Percentiles rank a stretch among this genome's conserved stretches.
phyloP scores from a whole-genome alignment of 2,113 vertebrate species.

The Gobio gobio region DNA sequence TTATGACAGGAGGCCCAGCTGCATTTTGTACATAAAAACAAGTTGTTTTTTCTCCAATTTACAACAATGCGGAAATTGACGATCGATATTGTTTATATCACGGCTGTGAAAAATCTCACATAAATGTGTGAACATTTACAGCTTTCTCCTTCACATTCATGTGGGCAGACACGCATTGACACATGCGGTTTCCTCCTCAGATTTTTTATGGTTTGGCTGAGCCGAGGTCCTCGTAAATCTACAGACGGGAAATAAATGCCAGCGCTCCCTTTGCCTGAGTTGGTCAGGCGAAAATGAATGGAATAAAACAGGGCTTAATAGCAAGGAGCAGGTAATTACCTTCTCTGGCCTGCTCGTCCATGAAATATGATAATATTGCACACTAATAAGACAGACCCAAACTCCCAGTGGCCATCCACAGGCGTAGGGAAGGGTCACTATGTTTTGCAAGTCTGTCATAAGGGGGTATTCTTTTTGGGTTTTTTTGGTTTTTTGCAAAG shows the following conservation, averaged over 20 bases:
- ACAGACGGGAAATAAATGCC: constrained; percentile 57
- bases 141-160: constrained; percentile 3
- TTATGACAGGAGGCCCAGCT: neutral
- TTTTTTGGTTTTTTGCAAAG: neutral
- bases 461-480: neutral
- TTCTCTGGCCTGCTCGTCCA: constrained; percentile 47
- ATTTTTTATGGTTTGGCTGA: constrained; percentile 49
- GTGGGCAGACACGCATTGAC: constrained; percentile 28
- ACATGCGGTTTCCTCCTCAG: constrained; percentile 23
- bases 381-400: constrained; percentile 56
- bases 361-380: constrained; percentile 67
- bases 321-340: constrained; percentile 60
- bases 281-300: constrained; percentile 55
- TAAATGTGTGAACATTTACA: constrained; percentile 44
- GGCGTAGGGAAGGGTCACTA: constrained; percentile 5
- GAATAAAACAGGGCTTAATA: constrained; percentile 60
- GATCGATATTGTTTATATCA: constrained; percentile 42
- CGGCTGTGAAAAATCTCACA: constrained; percentile 46
- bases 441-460: neutral
- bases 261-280: constrained; percentile 44
- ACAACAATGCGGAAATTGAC: constrained; percentile 41
- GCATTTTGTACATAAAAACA: constrained; percentile 23
- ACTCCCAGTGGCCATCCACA: constrained; percentile 27
- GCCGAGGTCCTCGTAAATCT: constrained; percentile 55
- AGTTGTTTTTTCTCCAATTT: constrained; percentile 27